phyloP scores from a whole-genome alignment of 2,888 invertebrate species.

The Apamea monoglypha region DNA sequence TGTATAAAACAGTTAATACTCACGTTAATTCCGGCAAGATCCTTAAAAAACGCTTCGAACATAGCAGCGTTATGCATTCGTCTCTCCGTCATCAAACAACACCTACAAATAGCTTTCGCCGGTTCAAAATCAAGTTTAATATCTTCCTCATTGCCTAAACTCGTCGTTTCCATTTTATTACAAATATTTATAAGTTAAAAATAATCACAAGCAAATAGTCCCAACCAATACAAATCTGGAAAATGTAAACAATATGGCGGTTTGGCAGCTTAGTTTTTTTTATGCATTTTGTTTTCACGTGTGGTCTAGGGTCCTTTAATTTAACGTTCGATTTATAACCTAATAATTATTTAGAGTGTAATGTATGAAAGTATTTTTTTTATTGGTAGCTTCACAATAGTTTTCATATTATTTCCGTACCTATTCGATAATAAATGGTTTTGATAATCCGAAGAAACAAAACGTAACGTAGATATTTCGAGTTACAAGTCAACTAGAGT shows the following conservation, averaged over 20 bases:
- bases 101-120: conserved; percentile 77
- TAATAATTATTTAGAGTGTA: not conserved
- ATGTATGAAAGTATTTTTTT: not conserved
- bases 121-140: conserved; percentile 70
- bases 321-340: too few species aligned
- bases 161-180: conserved; percentile 50
- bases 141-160: conserved; percentile 57
- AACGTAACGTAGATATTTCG: not conserved
- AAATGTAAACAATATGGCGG: conserved; percentile 61
- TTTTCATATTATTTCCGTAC: not conserved
- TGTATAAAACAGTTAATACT: conserved; percentile 62
- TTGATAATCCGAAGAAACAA: not conserved
- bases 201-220: conserved; percentile 11
- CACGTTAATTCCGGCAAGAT: conserved; percentile 80
- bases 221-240: conserved; percentile 1
- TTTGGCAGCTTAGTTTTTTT: conserved; percentile 28
- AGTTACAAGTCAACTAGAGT: too few species aligned
- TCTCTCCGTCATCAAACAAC: conserved; percentile 80
- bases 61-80: conserved; percentile 70
- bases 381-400: not conserved
- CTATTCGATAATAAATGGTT: not conserved
- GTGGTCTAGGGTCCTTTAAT: not conserved
- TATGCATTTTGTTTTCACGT: conserved; percentile 21
- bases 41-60: conserved; percentile 72
- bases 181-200: not conserved